Conservation (phyloP, 2,113 vertebrate species). For the Garra rufa region DNA sequence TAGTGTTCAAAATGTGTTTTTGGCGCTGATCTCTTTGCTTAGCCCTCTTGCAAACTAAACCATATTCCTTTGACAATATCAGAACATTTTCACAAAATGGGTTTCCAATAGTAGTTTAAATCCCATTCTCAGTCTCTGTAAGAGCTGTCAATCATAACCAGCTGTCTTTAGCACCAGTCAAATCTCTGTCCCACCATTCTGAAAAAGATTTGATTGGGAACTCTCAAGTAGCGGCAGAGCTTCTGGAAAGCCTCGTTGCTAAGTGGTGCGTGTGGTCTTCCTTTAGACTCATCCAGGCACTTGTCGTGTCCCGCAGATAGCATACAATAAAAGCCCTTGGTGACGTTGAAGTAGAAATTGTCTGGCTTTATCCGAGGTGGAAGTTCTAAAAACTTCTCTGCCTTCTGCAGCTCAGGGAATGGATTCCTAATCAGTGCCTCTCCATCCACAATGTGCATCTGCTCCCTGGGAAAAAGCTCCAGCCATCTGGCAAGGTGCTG, state of each 20-base stretch:
- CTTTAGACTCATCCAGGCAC: slow-evolving; percentile 83
- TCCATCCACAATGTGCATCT: slow-evolving; percentile 83
- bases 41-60: background rate
- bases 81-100: slow-evolving; percentile 10
- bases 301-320: slow-evolving; percentile 75
- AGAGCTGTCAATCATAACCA: background rate
- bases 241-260: slow-evolving; percentile 70
- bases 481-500: slow-evolving; percentile 78
- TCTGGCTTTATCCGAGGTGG: slow-evolving; percentile 70
- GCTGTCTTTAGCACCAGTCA: slow-evolving; percentile 77
- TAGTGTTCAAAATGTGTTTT: background rate
- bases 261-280: slow-evolving; percentile 77
- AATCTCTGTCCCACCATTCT: slow-evolving; percentile 79
- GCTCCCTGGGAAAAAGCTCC: slow-evolving; percentile 74
- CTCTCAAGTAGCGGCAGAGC: slow-evolving; percentile 77
- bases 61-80: background rate
- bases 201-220: slow-evolving; percentile 80
- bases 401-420: slow-evolving; percentile 77
- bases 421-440: slow-evolving; percentile 79
- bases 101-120: slow-evolving; percentile 20
- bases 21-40: background rate
- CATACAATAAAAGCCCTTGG: slow-evolving; percentile 84
- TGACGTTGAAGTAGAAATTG: slow-evolving; percentile 85
- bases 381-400: slow-evolving; percentile 78
- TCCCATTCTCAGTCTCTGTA: background rate